Percentiles rank a stretch among this genome's conserved stretches.
These are phyloP conservation scores for Gasterosteus aculeatus DNA, from an alignment of 2,113 vertebrate genomes.

Conservation along the genomic window DNA sequence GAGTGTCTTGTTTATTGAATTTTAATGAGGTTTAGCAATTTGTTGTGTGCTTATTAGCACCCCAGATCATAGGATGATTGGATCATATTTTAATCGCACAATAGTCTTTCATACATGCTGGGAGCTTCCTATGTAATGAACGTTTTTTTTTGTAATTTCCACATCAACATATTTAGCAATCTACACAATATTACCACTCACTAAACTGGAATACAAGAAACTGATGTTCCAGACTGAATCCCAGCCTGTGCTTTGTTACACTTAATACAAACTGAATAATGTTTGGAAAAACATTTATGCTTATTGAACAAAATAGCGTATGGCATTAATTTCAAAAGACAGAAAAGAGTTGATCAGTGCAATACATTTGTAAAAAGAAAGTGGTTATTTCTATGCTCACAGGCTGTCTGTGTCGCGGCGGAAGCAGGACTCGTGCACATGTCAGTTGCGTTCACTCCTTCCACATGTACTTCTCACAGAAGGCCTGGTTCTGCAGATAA, in stretches of 20 bases:
- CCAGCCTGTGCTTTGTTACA: conserved; percentile 16
- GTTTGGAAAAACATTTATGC: background rate
- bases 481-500: conserved; percentile 61
- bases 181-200: conserved; percentile 21
- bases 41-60: background rate
- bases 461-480: conserved; percentile 75
- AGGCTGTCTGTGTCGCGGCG: background rate
- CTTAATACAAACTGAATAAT: conserved; percentile 20
- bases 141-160: background rate
- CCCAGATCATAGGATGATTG: background rate
- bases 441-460: conserved; percentile 39
- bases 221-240: conserved; percentile 26
- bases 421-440: no score
- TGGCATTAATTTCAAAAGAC: background rate
- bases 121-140: background rate
- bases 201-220: conserved; percentile 13
- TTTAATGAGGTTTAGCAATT: background rate
- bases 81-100: background rate
- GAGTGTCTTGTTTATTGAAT: background rate
- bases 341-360: conserved; percentile 5
- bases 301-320: background rate
- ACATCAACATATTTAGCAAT: conserved; percentile 3
- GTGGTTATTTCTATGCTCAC: background rate
- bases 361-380: conserved; percentile 10
- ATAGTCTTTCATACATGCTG: conserved; percentile 17